Evolutionary conservation across 1,140 invertebrate species (phyloP).

Genomic region (Pantala flavescens): DNA sequence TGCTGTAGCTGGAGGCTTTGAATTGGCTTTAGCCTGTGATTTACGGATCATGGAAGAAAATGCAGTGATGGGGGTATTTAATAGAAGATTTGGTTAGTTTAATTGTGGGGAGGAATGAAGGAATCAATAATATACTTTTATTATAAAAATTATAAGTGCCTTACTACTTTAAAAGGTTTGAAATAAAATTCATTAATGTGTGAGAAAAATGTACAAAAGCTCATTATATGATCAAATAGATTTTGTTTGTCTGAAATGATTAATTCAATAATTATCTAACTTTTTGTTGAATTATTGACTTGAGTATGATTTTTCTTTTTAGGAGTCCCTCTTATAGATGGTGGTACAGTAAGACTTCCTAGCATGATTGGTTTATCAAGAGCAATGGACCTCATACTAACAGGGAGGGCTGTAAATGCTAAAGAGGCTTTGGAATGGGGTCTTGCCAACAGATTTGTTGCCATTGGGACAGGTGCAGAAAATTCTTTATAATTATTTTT

Average conservation of each 20-base stretch:
- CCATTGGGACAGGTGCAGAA: slow-evolving; percentile 60
- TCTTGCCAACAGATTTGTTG: slow-evolving; percentile 61
- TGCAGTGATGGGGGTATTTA: slow-evolving; percentile 70
- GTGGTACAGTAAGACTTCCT: slow-evolving; percentile 66
- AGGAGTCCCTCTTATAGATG: slow-evolving; percentile 76
- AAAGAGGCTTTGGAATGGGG: slow-evolving; percentile 72
- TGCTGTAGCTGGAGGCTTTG: slow-evolving; percentile 79
- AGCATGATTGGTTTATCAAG: slow-evolving; percentile 69
- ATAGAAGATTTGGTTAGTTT: slow-evolving; percentile 70
- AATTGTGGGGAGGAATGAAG: slow-evolving; percentile 25
- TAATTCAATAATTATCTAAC: too few relatives aligned
- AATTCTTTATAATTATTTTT: not conserved
- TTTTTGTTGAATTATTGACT: too few relatives aligned
- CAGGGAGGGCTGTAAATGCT: slow-evolving; percentile 61
- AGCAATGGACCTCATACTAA: slow-evolving; percentile 78
- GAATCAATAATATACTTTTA: too few relatives aligned
- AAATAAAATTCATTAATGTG: too few relatives aligned
- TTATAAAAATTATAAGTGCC: too few relatives aligned
- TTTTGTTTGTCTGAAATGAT: too few relatives aligned
- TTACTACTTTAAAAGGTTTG: too few relatives aligned
- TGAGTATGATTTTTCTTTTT: not conserved
- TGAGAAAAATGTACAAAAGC: too few relatives aligned
- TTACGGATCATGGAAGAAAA: slow-evolving; percentile 75
- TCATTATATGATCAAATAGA: too few relatives aligned
- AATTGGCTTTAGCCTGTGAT: slow-evolving; percentile 84